Base-by-base conservation (phyloP, 2,888 invertebrate species). In the Epinotia demarniana region DNA sequence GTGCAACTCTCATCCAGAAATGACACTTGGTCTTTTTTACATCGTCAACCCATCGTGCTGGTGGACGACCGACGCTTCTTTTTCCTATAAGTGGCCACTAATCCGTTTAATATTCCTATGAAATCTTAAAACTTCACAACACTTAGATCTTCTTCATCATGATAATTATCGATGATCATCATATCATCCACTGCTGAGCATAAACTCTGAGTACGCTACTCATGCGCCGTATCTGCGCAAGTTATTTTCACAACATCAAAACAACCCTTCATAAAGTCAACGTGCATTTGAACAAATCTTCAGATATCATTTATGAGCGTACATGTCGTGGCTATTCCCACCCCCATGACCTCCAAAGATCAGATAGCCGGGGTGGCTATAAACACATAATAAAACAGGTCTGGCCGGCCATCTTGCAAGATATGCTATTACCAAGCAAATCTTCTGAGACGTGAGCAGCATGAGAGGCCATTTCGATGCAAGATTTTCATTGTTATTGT, bases 321-420 rank as follows among this genome's bases (percentile, higher is more conserved):
- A 79, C 74, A 64, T 60, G 75, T 43, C 77, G 73, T 63, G 71
- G 64, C 70, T 72, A 57, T 75, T 64, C 73, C 73, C 76, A 78
- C 77, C 77, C 74, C 73, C 75, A n/a, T 78, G 75, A 77, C 76
- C 78, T 72, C 78, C 67, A 60, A 72, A 77, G 86, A 87, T 90
- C 88, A 84, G 89, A 89, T 88, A 87, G 84, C 80, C 83, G 79
- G 84, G 85, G 82, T 81, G 78, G 83, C 86, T 84, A 87, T 91
- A 90, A 90, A 90, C 91, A 90, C 89, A 84, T 87, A 84, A 88
- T 90, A 89, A 90, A 82, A 81, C 79, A 79, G 79, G 73, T 79
- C 72, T 73, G 39, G 74, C 62, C 77, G 62, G 72, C 74, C 77
- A 64, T 66, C 79, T 79, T 79, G 72, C 79, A 82, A 81, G 84